Evolutionary conservation across 2,113 vertebrate genomes (phyloP), one percentile per base, ranked within the genome.

Genomic region (Rhabdornis inornatus): DNA sequence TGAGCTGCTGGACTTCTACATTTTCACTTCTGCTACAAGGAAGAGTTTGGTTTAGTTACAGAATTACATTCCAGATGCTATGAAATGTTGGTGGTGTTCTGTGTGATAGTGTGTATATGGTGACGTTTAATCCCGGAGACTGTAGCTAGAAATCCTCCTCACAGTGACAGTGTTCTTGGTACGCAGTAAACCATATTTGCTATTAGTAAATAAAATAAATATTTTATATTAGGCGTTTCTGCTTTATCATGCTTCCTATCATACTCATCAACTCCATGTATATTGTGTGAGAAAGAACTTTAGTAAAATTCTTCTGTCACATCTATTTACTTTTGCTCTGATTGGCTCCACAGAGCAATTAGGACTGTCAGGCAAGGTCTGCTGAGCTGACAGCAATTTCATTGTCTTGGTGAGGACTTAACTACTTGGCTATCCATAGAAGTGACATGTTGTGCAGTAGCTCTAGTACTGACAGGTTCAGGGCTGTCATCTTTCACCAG

Each of bases 161-260:
- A 5, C 16, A 75, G 24, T 1, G 2, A 31, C 17, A 47, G 2
- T 13, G 20, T 77, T 57, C 33, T 47, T 50, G 16, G 11, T 88
- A 27, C 42, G 59, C 25, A 44, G 23, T 59, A 59, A 66, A 59
- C 9, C 4, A 1, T 31, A 28, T 70, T 65, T 66, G 2, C 20
- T 63, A 40, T n/a, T 80, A 68, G 35, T 24, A 72, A 71, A 50
- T 50, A 39, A 66, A 28, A 50, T 2, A 92, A 25, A n/a, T 74
- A 57, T n/a, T 65, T 24, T 7, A 4, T 30, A 31, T 18, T 13
- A 57, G 7, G 19, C 0, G 0, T 86, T 71, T 50, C 5, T 76
- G 49, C 28, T 89, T 47, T 57, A 0, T 13, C n/a, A 50, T 12
- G 23, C 20, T 52, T 69, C 13, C 23, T 59, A 8, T 45, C 3